phyloP scores from a whole-genome alignment of 2,888 invertebrate genomes.

The Latrodectus hesperus region DNA sequence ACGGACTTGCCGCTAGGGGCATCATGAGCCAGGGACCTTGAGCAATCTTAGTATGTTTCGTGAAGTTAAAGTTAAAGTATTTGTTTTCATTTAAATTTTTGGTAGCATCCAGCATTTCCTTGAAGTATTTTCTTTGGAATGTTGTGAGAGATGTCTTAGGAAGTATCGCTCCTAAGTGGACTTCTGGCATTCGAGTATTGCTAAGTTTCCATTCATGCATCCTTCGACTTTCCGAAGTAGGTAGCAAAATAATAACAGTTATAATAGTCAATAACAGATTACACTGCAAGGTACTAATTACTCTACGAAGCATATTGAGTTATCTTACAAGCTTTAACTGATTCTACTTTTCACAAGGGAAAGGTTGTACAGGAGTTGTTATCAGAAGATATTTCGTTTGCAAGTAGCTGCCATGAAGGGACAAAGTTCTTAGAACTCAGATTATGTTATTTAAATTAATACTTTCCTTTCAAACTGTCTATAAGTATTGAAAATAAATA shows the following conservation, averaged over 20 bases:
- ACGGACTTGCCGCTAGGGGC: constrained; percentile 70
- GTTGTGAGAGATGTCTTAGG: constrained; percentile 69
- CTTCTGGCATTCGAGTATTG: constrained; percentile 9
- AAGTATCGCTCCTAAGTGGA: constrained; percentile 67
- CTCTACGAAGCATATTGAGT: neutral
- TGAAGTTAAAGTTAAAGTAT: constrained; percentile 69
- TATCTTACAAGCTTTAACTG: neutral
- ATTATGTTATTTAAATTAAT: neutral
- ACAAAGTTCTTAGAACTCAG: constrained; percentile 17
- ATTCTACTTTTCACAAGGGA: neutral
- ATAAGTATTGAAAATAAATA: too few relatives aligned
- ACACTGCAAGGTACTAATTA: neutral
- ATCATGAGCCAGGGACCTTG: constrained; percentile 76
- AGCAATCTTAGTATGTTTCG: constrained; percentile 67
- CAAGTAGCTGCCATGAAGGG: constrained; percentile 65
- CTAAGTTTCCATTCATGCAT: constrained; percentile 36
- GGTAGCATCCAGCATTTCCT: constrained; percentile 46
- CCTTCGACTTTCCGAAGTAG: constrained; percentile 6
- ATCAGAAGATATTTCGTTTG: neutral
- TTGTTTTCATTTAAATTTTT: constrained; percentile 68
- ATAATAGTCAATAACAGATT: neutral
- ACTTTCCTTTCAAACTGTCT: too few relatives aligned
- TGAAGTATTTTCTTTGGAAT: constrained; percentile 67
- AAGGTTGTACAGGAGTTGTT: neutral
- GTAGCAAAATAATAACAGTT: neutral